Conservation (phyloP, 2,113 vertebrate genomes). For the Mystacornis crossleyi region DNA sequence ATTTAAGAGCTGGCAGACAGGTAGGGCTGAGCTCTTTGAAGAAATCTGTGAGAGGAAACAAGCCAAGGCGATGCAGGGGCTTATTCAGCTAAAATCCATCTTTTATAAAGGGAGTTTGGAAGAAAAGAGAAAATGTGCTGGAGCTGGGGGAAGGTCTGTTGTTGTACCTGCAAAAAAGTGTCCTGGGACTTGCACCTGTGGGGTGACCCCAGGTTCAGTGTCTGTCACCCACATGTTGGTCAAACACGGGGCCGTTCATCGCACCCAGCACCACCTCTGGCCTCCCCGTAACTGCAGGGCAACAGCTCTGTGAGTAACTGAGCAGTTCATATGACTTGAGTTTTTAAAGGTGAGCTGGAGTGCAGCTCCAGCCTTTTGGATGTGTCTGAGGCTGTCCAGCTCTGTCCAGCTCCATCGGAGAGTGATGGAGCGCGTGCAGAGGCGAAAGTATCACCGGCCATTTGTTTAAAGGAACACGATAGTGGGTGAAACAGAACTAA, state of each 20-base stretch:
- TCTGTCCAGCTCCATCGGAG: background rate
- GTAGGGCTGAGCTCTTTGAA: constrained; percentile 15
- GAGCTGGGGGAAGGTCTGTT: background rate
- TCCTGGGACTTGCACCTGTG: accelerated
- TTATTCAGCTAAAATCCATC: background rate
- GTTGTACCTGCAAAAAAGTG: background rate
- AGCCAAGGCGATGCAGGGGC: background rate
- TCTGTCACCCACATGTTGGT: background rate
- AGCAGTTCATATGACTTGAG: background rate
- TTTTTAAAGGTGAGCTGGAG: background rate
- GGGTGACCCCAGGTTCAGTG: accelerated
- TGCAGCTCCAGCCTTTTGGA: background rate
- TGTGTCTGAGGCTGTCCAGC: background rate
- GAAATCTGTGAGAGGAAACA: background rate
- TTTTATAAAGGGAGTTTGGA: background rate
- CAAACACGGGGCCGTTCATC: accelerated
- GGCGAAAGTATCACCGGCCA: background rate
- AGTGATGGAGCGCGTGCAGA: background rate
- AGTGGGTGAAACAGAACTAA: background rate
- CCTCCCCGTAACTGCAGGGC: accelerated
- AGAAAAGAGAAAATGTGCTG: background rate
- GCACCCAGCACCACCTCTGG: accelerated
- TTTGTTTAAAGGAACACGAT: background rate
- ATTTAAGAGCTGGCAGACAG: constrained; percentile 58
- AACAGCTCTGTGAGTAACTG: background rate